Percentiles rank a stretch among this genome's conserved stretches.
phyloP scores from a whole-genome alignment of 1,140 invertebrate genomes.

The Pantala flavescens region DNA sequence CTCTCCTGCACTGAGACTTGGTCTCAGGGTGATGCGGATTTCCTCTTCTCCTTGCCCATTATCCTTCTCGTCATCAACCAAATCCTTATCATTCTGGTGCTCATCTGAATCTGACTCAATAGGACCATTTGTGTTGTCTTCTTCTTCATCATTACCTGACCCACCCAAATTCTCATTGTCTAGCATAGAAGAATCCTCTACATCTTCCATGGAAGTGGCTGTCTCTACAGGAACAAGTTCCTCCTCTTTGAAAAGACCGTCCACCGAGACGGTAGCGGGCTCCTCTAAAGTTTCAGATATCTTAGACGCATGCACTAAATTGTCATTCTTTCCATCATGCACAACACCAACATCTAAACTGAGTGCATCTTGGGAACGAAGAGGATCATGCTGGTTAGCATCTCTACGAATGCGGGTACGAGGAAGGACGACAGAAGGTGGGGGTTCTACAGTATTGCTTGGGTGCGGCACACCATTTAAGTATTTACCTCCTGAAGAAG shows the following conservation, averaged over 20 bases:
- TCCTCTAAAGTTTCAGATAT: slow-evolving; percentile 2
- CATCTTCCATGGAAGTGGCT: too few relatives aligned
- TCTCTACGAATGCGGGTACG: slow-evolving; percentile 50
- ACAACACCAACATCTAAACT: slow-evolving; percentile 21
- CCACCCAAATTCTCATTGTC: too few relatives aligned
- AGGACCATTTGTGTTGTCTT: neutral
- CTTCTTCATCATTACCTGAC: slow-evolving; percentile 13
- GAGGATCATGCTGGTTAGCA: slow-evolving; percentile 45
- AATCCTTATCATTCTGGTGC: too few relatives aligned
- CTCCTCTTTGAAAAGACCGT: slow-evolving; percentile 12
- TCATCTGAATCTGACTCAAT: too few relatives aligned
- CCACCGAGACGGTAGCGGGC: neutral
- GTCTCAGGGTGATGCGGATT: slow-evolving; percentile 37
- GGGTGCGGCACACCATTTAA: neutral
- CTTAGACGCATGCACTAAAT: neutral
- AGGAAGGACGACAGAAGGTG: slow-evolving; percentile 28
- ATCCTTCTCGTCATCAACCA: too few relatives aligned
- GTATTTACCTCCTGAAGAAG: slow-evolving; percentile 51
- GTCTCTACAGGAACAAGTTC: slow-evolving; percentile 1
- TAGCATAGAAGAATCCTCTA: too few relatives aligned
- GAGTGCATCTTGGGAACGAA: slow-evolving; percentile 14
- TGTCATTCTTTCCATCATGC: slow-evolving; percentile 17
- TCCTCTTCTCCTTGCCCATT: slow-evolving; percentile 28
- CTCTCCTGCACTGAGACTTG: slow-evolving; percentile 18
- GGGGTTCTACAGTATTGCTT: neutral